Evolutionary conservation across 2,113 vertebrate species (phyloP).

Genomic region (Cavia aperea): DNA sequence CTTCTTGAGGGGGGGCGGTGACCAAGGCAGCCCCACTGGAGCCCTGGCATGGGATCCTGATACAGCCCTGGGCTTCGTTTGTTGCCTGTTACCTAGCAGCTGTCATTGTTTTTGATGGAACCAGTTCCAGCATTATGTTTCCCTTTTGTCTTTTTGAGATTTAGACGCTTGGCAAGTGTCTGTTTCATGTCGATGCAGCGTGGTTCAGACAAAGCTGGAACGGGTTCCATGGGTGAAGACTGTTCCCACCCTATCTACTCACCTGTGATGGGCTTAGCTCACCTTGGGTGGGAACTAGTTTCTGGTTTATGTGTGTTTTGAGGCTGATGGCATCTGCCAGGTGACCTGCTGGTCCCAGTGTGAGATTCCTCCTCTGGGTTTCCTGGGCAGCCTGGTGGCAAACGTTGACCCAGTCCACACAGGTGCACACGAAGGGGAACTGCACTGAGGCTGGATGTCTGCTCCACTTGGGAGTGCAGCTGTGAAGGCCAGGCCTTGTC

Average conservation of each 20-base stretch:
- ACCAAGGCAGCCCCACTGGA: neutral
- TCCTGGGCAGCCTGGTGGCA: neutral
- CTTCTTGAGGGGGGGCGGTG: neutral
- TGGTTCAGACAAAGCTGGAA: constrained; percentile 32
- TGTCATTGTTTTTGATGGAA: neutral
- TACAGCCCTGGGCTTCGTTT: neutral
- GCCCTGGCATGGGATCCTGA: neutral
- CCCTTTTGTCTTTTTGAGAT: neutral
- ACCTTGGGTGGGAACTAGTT: accelerated
- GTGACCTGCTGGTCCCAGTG: neutral
- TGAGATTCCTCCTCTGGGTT: neutral
- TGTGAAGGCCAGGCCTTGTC: neutral
- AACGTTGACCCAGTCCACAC: neutral
- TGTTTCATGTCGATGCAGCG: neutral
- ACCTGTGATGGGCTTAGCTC: neutral
- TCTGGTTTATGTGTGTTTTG: neutral
- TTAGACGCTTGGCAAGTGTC: constrained; percentile 25
- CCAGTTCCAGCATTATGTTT: neutral
- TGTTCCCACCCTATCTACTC: accelerated
- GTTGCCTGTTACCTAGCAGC: neutral
- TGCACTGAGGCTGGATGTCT: accelerated
- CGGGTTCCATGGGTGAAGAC: neutral
- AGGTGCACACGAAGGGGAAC: neutral
- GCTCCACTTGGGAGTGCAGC: neutral
- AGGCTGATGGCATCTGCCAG: neutral